A percentile compares a stretch with the other conserved stretches of the same genome.
phyloP scores from a whole-genome alignment of 2,113 vertebrate genomes.

The Phoenicopterus ruber region DNA sequence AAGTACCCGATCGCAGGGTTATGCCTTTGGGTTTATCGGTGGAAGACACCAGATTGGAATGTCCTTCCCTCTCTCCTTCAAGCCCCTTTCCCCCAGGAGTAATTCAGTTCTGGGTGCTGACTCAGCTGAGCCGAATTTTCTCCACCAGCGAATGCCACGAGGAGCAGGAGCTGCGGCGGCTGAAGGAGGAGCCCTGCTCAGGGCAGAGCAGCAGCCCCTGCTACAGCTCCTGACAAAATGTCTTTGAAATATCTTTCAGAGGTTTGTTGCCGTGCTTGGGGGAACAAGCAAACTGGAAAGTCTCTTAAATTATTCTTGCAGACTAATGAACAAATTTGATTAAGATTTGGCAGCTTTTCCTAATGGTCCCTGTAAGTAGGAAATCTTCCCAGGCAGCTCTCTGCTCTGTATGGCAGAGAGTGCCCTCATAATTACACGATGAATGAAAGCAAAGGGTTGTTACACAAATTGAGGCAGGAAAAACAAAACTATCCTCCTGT shows the following conservation, averaged over 20 bases:
- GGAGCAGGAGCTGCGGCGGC: neutral
- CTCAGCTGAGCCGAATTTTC: neutral
- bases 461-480: neutral
- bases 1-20: rapidly evolving
- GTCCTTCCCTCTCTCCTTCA: constrained; percentile 6
- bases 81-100: neutral
- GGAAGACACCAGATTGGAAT: neutral
- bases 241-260: neutral
- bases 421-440: neutral
- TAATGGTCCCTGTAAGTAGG: neutral
- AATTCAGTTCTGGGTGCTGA: neutral
- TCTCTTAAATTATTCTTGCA: neutral
- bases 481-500: neutral
- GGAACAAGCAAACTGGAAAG: neutral
- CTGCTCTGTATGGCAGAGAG: neutral
- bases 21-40: rapidly evolving
- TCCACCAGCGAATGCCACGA: rapidly evolving
- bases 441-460: neutral
- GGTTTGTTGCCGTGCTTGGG: neutral
- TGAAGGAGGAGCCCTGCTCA: neutral
- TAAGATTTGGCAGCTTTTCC: constrained; percentile 34
- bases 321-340: constrained; percentile 47
- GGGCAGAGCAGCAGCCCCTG: neutral
- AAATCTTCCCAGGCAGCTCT: neutral
- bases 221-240: neutral